Evolutionary conservation across 2,888 invertebrate genomes (phyloP), one percentile per base, ranked within the genome.

Genomic region (Lepeophtheirus nordmannii): DNA sequence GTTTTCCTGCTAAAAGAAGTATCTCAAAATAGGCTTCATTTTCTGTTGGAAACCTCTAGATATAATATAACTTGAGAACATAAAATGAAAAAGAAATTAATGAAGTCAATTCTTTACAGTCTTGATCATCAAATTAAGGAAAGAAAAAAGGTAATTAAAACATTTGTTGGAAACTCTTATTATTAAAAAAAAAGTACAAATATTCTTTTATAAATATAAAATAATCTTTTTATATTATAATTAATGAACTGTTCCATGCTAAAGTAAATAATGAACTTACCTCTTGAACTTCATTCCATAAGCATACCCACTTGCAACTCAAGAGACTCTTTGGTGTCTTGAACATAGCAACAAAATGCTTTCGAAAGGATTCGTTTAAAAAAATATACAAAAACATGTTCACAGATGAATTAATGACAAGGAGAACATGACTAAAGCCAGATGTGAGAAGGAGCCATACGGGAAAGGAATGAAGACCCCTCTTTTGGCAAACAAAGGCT

Each of bases 301-400:
- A 17, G 8, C 53, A 46, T 8, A 5, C 8, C 1, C n/a, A 46
- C 1, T n/a, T n/a, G 17, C 53, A 46, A n/a, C 8, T n/a, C 8
- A 46, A 46, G 5, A 14, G 17, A n/a, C 17, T 8, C 53, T 46
- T 46, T n/a, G 53, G 53, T 46, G 14, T 56, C 20, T 56, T 1
- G 53, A 63, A 41, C 63, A 63, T 56, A 22, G 20, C 23, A 46
- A 63, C 23, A 53, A 63, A 63, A 30, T 63, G 63, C 11, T 20
- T 46, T 17, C 63, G 63, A 23, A 63, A 63, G 3, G 22, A 17
- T 23, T 63, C 38, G 37, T 63, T 63, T 11, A 63, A 22, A 30
- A 63, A 63, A 23, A 63, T 63, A 53, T 63, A 63, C 46, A 63
- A 53, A 14, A 63, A 46, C 63, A 63, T 63, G 22, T 63, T 63